A percentile compares a stretch with the other conserved stretches of the same genome.
phyloP scores from a whole-genome alignment of 2,113 vertebrate genomes.

The Bos javanicus region DNA sequence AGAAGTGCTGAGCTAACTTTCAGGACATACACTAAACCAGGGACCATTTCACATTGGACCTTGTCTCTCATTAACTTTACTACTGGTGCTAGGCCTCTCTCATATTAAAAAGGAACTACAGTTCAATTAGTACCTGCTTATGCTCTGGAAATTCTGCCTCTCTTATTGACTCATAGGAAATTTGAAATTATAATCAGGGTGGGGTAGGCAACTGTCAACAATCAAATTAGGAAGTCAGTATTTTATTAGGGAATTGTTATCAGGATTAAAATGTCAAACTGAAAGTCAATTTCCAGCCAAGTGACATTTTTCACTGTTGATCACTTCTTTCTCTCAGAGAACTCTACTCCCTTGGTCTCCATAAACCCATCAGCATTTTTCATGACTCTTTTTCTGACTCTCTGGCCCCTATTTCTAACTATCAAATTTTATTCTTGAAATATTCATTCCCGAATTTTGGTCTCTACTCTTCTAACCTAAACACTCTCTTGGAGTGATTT shows the following conservation, averaged over 20 bases:
- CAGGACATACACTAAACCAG: neutral
- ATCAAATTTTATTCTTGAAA: neutral
- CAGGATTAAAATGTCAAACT: constrained; percentile 8
- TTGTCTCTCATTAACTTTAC: neutral
- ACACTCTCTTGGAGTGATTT: neutral
- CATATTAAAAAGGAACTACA: neutral
- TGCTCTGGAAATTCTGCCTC: neutral
- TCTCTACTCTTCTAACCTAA: neutral
- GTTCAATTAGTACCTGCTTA: neutral
- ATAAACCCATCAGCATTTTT: neutral
- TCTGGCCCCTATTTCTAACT: constrained; percentile 1
- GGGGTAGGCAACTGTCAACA: neutral
- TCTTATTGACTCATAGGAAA: neutral
- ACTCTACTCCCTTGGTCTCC: neutral
- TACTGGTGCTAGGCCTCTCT: neutral
- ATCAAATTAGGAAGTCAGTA: neutral
- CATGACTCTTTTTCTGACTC: neutral
- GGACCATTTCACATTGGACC: neutral
- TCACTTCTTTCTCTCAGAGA: neutral
- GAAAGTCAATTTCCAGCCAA: neutral
- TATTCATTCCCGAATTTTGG: neutral
- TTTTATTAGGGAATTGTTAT: constrained; percentile 22
- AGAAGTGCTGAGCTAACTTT: neutral
- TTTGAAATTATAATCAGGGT: constrained; percentile 28
- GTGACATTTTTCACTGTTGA: neutral